Conservation (phyloP, 1,140 invertebrate species). For the Marisa cornuarietis region DNA sequence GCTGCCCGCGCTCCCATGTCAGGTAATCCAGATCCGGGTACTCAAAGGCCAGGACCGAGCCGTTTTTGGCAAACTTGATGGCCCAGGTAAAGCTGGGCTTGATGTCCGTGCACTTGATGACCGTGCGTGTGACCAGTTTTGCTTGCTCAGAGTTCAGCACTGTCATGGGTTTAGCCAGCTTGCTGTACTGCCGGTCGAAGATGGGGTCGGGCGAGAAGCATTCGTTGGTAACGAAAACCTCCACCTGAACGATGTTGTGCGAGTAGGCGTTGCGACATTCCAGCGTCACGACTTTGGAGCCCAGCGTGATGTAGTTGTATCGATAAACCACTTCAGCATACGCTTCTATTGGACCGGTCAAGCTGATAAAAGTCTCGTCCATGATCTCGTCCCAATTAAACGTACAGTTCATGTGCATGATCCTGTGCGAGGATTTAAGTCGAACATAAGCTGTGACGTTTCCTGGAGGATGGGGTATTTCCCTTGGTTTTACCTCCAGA, state of each 20-base stretch:
- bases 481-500: no score
- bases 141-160: background rate
- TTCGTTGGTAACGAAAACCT: background rate
- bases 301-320: background rate
- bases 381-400: no score
- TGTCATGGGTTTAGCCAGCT: background rate
- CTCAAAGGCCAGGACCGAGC: background rate
- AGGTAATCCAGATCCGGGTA: background rate
- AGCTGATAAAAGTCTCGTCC: no score
- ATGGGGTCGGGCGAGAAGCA: conserved; percentile 7
- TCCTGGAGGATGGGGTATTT: no score
- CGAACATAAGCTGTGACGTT: no score
- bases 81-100: background rate
- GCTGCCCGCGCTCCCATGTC: background rate
- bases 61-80: background rate
- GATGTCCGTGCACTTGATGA: background rate
- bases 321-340: no score
- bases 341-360: no score
- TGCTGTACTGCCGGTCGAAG: background rate
- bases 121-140: background rate
- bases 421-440: no score
- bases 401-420: no score
- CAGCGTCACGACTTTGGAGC: background rate
- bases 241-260: background rate
- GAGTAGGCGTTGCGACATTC: background rate